Base-by-base conservation (phyloP, 2,888 invertebrate species). In the Schrankia costaestrigalis region DNA sequence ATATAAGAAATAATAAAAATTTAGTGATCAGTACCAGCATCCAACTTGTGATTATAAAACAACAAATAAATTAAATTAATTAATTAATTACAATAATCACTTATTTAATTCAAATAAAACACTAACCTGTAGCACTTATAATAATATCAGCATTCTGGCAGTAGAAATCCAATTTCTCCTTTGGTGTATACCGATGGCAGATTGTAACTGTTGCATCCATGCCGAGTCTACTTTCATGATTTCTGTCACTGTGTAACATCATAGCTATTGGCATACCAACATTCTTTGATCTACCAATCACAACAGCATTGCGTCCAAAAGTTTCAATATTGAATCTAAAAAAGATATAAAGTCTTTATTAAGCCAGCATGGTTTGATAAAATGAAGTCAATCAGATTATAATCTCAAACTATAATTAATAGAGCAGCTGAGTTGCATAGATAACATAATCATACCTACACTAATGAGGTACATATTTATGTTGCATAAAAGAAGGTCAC, bases 201-300 rank as follows among this genome's bases (percentile, higher is more conserved):
- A 97, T 92, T 1, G 95, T 95, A 0, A 96, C 95, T 0, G 97
- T 97, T 9, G 96, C 94, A 67, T 97, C 96, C 86, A 95, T 87
- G 0, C 93, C 95, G 26, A 91, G 82, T 0, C 84, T 80, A 25
- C 90, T 92, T 67, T 94, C 93, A 64, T 91, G 91, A 3, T 75
- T 75, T 17, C 90, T 90, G 78, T 95, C 95, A 2, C 94, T 92
- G 68, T 95, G 94, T 30, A 97, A 78, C 58, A 97, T 83, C 89
- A 97, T 91, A 0, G 96, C 94, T 38, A 97, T 93, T 0, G 97
- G 97, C 85, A 97, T 90, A 0, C 97, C 96, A 11, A 97, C 96
- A 77, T 97, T 95, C 76, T 97, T 97, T 0, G 97, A 97, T 32
- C 97, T 89, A 1, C 97, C 97, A 48, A 95, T 92, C 0, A 97